phyloP scores from a whole-genome alignment of 2,797 vertebrate genomes.

The Pseudochirops cupreus region DNA sequence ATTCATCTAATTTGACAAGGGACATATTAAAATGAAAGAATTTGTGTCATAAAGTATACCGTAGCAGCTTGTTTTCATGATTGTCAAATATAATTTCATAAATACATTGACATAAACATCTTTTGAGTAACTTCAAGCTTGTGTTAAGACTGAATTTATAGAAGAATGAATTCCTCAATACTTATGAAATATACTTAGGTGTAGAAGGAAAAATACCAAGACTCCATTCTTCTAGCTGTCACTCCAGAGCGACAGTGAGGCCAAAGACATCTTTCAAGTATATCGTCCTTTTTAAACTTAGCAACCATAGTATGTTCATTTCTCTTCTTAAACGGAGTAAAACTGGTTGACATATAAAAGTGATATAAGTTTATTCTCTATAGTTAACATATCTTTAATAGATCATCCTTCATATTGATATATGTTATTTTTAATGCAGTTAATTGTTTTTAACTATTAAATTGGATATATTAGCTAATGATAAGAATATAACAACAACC shows the following conservation, averaged over 20 bases:
- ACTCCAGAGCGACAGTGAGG: conserved; percentile 32
- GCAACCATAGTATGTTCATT: background rate
- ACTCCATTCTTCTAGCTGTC: conserved; percentile 57
- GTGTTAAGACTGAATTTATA: conserved; percentile 76
- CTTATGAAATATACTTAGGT: conserved; percentile 67
- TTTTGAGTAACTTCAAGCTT: conserved; percentile 73
- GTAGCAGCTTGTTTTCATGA: conserved; percentile 77
- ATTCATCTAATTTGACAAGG: conserved; percentile 84
- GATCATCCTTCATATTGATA: conserved; percentile 14
- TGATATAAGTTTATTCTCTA: conserved; percentile 30
- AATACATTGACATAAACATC: conserved; percentile 77
- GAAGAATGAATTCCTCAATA: conserved; percentile 75
- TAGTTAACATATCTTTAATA: conserved; percentile 44
- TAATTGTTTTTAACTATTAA: conserved; percentile 44
- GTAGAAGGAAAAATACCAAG: conserved; percentile 52
- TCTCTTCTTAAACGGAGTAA: conserved; percentile 7
- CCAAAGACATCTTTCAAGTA: conserved; percentile 28
- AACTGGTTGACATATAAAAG: conserved; percentile 50
- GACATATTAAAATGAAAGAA: conserved; percentile 83
- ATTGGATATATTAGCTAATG: background rate
- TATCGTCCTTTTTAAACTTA: background rate
- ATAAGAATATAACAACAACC: background rate
- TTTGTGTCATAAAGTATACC: conserved; percentile 80
- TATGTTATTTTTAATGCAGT: conserved; percentile 47
- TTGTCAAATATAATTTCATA: conserved; percentile 78